Base-by-base conservation (phyloP, 2,888 invertebrate species). In the Corythucha ciliata region DNA sequence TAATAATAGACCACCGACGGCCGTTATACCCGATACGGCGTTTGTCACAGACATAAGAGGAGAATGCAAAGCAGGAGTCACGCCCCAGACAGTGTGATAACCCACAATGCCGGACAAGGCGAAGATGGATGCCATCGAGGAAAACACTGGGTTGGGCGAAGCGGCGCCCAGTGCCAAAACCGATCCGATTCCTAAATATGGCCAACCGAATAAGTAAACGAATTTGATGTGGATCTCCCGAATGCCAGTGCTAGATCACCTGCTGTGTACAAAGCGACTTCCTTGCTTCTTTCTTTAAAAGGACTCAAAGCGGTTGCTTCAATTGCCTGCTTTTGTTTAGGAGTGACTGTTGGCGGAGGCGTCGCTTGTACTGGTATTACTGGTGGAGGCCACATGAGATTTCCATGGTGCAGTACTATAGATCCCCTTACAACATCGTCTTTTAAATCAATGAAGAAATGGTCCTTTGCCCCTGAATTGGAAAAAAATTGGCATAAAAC, bases 11-110 rank as follows among this genome's bases (percentile, higher is more conserved):
- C 89, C 91, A 45, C 90, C 91, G n/a, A 89, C 90, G 16, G 89
- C 88, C 1, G 90, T 91, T 64, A 90, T 87, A 24, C 88, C 90
- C 8, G 88, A 88, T 63, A 91, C 85, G 55, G 91, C 90, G 68
- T 91, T 91, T 4, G 90, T 91, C 27, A 91, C 90, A 1, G 88
- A 88, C 90, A 91, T 91, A 22, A 91, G 76, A 0, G 90, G 91
- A 1, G 88, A 88, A 71, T 91, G 90, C 20, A 91, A 75, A 25
- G 90, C 88, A 8, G 90, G 90, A 14, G 86, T 87, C 16, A 91
- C 90, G 44, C 87, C 88, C 90, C 90, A 91, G 12, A 90, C 90
- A 1, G 89, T 89, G 70, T 90, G 88, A 70, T 89, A 90, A 29
- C 79, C 79, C 18, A 87, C 88, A 62, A 82, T 77, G 66, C 86